Evolutionary conservation across 1,140 invertebrate genomes (phyloP).

Genomic region (Hyles euphorbiae): DNA sequence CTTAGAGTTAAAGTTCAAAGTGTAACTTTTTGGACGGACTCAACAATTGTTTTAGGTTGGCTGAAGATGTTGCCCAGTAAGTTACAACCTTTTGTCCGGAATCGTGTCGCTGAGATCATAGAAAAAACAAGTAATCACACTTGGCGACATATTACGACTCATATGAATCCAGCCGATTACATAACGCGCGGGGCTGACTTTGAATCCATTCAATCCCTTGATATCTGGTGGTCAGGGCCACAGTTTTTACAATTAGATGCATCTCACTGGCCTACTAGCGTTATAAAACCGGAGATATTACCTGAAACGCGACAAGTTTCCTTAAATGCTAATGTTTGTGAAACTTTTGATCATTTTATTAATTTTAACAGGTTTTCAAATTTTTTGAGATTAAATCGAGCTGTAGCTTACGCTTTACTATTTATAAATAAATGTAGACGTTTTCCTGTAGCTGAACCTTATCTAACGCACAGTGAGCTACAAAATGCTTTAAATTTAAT

Average conservation of each 20-base stretch:
- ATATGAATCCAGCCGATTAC: conserved; percentile 1
- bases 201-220: not conserved
- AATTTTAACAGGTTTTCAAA: conserved; percentile 5
- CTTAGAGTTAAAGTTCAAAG: conserved; percentile 10
- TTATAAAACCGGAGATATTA: not conserved
- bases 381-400: not conserved
- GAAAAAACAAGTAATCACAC: conserved; percentile 9
- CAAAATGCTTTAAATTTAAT: not conserved
- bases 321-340: no score
- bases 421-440: not conserved
- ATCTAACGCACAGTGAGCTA: not conserved
- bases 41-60: conserved; percentile 43
- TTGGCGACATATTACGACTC: conserved; percentile 37
- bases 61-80: conserved; percentile 11
- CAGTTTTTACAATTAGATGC: not conserved
- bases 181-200: not conserved
- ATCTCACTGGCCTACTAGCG: not conserved
- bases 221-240: conserved; percentile 5
- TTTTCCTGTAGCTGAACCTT: not conserved
- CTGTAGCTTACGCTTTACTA: conserved; percentile 1
- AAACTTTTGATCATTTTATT: not conserved
- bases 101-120: conserved; percentile 45
- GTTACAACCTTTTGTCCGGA: conserved; percentile 41
- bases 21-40: conserved; percentile 38
- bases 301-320: no score